Percentiles rank a stretch among this genome's conserved stretches.
Conservation (phyloP, 2,113 vertebrate species). For the Cariama cristata region DNA sequence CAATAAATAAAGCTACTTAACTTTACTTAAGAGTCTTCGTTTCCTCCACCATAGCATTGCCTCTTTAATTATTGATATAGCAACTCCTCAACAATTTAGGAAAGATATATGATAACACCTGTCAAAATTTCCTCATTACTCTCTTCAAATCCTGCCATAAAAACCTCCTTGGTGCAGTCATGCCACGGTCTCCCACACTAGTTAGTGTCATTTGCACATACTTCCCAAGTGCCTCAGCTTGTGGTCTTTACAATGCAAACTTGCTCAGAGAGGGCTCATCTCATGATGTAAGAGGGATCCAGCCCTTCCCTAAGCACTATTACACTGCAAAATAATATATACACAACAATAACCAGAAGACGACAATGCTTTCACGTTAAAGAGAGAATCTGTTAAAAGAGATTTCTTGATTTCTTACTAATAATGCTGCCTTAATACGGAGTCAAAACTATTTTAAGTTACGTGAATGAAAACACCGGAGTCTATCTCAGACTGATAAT, state of each 20-base stretch:
- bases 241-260: background rate
- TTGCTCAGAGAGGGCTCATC: background rate
- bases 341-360: background rate
- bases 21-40: background rate
- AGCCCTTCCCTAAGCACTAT: background rate
- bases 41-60: accelerated
- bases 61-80: background rate
- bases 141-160: background rate
- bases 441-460: background rate
- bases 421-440: background rate
- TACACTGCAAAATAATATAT: background rate
- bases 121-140: background rate
- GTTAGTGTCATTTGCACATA: background rate
- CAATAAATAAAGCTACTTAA: background rate
- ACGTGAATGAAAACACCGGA: background rate
- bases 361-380: background rate
- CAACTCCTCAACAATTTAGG: background rate
- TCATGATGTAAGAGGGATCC: background rate
- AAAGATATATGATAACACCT: background rate
- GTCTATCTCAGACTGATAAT: background rate
- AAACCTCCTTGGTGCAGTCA: background rate
- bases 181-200: background rate
- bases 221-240: background rate
- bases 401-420: background rate
- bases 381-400: background rate